Conservation (phyloP, 1,140 invertebrate genomes). For the Lysiphlebus fabarum region DNA sequence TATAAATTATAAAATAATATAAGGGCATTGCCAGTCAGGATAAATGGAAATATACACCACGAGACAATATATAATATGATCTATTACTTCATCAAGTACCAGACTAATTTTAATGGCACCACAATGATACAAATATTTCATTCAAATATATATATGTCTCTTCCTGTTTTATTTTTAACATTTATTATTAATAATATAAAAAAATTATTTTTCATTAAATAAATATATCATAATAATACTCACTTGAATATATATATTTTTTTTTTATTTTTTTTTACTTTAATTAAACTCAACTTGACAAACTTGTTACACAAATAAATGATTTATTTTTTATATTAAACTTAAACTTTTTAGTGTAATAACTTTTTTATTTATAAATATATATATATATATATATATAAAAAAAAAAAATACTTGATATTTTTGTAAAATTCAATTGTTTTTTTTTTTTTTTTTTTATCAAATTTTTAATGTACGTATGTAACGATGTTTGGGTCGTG, state of each 20-base stretch:
- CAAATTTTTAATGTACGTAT: too few species aligned
- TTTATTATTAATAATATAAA: neutral
- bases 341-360: too few species aligned
- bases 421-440: too few species aligned
- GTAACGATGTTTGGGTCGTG: slow-evolving; percentile 52
- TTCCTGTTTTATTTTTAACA: slow-evolving; percentile 22
- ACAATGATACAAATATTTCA: slow-evolving; percentile 29
- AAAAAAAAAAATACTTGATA: too few species aligned
- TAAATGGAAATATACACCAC: slow-evolving; percentile 33
- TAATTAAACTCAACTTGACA: too few species aligned
- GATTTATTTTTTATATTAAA: too few species aligned
- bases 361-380: too few species aligned
- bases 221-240: neutral
- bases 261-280: neutral
- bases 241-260: neutral
- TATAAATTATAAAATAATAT: too few species aligned
- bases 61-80: slow-evolving; percentile 18
- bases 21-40: slow-evolving; percentile 10
- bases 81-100: slow-evolving; percentile 47
- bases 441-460: too few species aligned
- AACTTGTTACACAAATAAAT: too few species aligned
- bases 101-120: slow-evolving; percentile 41
- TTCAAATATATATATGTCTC: slow-evolving; percentile 28
- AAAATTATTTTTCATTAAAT: neutral
- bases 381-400: too few species aligned